Percentiles rank a stretch among this genome's conserved stretches.
Conservation (phyloP, 1,140 invertebrate species). For the Heliconius hermathena region DNA sequence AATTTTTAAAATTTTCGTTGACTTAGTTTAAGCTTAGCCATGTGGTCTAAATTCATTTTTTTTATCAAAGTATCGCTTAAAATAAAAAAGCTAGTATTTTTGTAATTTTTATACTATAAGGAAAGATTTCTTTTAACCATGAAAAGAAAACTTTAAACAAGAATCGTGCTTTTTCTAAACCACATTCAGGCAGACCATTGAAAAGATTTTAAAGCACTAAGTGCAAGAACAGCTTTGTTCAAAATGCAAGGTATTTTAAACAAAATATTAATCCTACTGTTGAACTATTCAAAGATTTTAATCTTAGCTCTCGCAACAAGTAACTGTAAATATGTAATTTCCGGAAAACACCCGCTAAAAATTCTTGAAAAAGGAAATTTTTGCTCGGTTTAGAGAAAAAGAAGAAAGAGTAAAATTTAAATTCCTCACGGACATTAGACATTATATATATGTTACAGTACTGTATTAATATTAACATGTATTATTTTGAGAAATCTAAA, state of each 20-base stretch:
- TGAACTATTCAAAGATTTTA: slow-evolving; percentile 14
- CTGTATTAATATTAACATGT: background rate
- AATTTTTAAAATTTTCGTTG: no score
- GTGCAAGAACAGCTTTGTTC: background rate
- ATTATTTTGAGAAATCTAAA: no score
- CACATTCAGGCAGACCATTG: background rate
- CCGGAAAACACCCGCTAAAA: slow-evolving; percentile 7
- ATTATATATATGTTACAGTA: background rate
- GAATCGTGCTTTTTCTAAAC: background rate
- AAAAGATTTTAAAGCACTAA: slow-evolving; percentile 5
- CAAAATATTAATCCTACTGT: slow-evolving; percentile 3
- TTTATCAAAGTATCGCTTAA: no score
- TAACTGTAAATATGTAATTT: slow-evolving; percentile 13
- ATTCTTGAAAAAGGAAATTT: background rate
- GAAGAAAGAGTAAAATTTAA: background rate
- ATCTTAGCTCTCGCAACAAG: background rate
- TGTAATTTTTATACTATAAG: background rate
- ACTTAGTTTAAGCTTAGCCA: no score
- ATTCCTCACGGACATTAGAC: background rate
- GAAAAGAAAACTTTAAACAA: background rate
- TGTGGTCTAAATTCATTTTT: no score
- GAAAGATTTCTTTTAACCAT: background rate
- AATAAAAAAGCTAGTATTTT: no score
- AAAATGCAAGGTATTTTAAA: slow-evolving; percentile 3
- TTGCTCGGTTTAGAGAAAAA: background rate